Base-by-base conservation (phyloP, 1,140 invertebrate species). In the Colletes gigas region DNA sequence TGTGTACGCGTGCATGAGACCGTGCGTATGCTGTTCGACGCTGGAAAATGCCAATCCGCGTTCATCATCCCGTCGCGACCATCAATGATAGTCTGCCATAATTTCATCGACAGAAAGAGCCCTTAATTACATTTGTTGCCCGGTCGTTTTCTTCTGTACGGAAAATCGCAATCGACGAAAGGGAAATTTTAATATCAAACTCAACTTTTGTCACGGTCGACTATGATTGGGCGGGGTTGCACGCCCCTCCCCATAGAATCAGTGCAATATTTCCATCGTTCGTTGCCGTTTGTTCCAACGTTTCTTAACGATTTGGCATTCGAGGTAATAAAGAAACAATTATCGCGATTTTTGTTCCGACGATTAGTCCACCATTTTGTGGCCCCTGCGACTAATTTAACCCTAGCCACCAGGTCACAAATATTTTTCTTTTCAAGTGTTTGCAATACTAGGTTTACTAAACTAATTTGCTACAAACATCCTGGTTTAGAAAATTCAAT, bases 31-130 rank as follows among this genome's bases (percentile, higher is more conserved):
- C 47, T 65, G 77, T 63, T 78, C 77, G 52, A 59, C 54, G 78
- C 72, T 75, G 71, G 71, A 80, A 80, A 80, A 80, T 80, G 78
- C 78, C 78, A 60, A 80, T 75, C 72, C 78, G 47, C 54, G 78
- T 80, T 80, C 78, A 80, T 80, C 78, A 80, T 80, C 71, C 78
- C 72, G 54, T 75, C 62, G 4, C 60, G 47, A 21, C 71, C 78
- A 50, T 80, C 77, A 73, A 79, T 79, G 77, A 79, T 65, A 79
- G 77, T 73, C 60, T 62, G 60, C 69, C 69, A 79, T 79, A 73
- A 73, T 79, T 79, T 73, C 69, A 10, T 15, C 19, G 7, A 10
- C 17, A 41, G 59, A 63, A 55, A 72, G 30, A 60, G 14, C 44
- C 44, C 44, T 69, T 78, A 78, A 78, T 78, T 62, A 78, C 75